These are phyloP conservation scores for Salminus brasiliensis DNA, from an alignment of 2,113 vertebrate species.

Conservation along the genomic window DNA sequence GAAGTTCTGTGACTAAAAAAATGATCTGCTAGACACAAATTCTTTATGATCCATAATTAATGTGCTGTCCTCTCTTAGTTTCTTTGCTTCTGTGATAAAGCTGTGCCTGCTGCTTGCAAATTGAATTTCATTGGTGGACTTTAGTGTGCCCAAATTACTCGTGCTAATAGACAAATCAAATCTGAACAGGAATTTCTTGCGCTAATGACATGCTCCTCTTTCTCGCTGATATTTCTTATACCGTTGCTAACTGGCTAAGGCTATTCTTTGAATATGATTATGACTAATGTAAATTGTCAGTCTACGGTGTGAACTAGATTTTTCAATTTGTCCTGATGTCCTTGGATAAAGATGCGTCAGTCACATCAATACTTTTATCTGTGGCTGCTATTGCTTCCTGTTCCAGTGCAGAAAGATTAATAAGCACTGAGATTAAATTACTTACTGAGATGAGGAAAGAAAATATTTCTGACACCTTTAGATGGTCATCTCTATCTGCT, in stretches of 20 bases:
- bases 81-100: background rate
- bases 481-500: background rate
- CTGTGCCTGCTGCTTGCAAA: background rate
- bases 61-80: background rate
- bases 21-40: too few species aligned
- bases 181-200: background rate
- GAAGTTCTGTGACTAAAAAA: too few species aligned
- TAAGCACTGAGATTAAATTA: background rate
- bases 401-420: background rate
- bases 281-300: background rate
- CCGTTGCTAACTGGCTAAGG: background rate
- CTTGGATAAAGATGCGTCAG: background rate
- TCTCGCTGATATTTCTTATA: background rate
- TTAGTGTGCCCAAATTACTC: background rate
- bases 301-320: background rate
- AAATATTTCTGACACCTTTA: background rate
- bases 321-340: background rate
- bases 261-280: background rate
- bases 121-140: too few species aligned
- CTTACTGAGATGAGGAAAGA: background rate
- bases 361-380: background rate
- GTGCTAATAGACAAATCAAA: background rate
- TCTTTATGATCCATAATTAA: background rate
- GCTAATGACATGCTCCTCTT: background rate
- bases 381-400: background rate